A percentile compares a stretch with the other conserved stretches of the same genome.
phyloP scores from a whole-genome alignment of 2,797 vertebrate species.

The Steatocranus sp. region DNA sequence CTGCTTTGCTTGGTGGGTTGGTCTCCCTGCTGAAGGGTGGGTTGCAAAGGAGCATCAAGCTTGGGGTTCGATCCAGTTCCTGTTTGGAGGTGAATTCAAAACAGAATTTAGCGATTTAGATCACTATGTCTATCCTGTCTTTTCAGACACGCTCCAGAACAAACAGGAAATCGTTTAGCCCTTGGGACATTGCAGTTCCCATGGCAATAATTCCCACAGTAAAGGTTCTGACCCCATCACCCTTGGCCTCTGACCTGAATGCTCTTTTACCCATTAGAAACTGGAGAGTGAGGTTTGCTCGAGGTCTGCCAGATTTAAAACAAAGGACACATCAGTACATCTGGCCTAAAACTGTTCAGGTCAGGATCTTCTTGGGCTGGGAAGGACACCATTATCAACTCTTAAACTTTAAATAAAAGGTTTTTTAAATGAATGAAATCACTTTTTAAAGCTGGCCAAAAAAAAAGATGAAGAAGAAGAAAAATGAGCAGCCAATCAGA shows the following conservation, averaged over 20 bases:
- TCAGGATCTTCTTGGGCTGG: not conserved
- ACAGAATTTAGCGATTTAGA: not conserved
- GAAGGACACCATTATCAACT: not conserved
- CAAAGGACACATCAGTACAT: not conserved
- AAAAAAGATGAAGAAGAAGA: not conserved
- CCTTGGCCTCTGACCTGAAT: constrained; percentile 33
- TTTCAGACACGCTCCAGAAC: not conserved
- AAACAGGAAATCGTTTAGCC: constrained; percentile 40
- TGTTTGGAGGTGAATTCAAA: not conserved
- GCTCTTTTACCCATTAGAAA: not conserved
- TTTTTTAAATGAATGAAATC: not conserved
- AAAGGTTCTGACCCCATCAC: constrained; percentile 30
- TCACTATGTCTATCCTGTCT: not conserved
- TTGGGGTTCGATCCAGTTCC: not conserved
- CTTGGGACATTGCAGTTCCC: constrained; percentile 28
- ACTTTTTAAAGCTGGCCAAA: not conserved
- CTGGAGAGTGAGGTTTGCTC: not conserved
- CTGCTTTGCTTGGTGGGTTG: not conserved
- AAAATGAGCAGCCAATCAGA: not conserved
- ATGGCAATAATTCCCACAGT: constrained; percentile 18
- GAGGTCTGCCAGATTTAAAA: not conserved
- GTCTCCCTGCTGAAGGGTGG: not conserved
- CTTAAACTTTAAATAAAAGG: not conserved
- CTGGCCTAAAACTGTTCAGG: not conserved
- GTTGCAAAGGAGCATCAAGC: not conserved